Conservation (phyloP, 2,113 vertebrate genomes). For the Copsychus sechellarum region DNA sequence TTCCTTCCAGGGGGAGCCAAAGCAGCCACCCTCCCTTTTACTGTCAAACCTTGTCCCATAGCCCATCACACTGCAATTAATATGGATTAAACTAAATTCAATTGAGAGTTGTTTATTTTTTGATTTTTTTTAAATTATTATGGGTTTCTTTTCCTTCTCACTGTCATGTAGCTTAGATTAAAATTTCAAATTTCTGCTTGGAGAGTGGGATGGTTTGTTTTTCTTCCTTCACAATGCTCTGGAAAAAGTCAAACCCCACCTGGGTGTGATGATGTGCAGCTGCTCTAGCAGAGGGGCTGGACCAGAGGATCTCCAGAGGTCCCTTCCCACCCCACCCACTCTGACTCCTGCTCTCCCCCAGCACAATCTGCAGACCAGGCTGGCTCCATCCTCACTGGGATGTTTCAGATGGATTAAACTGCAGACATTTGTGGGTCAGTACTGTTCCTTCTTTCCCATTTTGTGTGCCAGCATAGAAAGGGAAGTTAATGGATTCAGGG, state of each 20-base stretch:
- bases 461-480: neutral
- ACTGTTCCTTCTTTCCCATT: neutral
- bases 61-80: neutral
- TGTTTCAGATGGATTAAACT: neutral
- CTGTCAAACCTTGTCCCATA: neutral
- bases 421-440: neutral
- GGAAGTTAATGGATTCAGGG: neutral
- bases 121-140: too few species aligned
- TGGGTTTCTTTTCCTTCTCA: neutral
- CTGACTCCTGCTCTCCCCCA: neutral
- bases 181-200: neutral
- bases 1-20: neutral
- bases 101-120: neutral
- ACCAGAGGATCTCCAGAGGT: neutral
- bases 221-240: neutral
- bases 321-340: neutral
- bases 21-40: neutral
- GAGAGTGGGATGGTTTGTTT: neutral
- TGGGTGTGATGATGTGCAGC: neutral
- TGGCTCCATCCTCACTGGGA: neutral
- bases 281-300: neutral
- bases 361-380: neutral
- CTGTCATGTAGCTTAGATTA: neutral
- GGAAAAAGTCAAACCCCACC: neutral
- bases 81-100: neutral